Evolutionary conservation across 1,140 invertebrate genomes (phyloP).

Genomic region (Halotydeus destructor): DNA sequence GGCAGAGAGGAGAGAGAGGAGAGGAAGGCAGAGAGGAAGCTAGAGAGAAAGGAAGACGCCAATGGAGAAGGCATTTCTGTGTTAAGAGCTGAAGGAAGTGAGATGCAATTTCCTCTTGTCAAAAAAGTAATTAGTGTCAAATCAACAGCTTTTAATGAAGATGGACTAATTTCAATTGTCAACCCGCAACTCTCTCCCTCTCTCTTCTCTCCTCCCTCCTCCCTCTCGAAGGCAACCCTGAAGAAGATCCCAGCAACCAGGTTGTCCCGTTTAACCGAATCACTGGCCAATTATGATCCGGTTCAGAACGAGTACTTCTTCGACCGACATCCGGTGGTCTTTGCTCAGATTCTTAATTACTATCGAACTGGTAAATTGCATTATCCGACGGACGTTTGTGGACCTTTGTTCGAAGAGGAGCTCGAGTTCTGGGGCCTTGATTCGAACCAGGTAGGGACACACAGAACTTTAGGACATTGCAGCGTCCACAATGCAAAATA

Average conservation of each 20-base stretch:
- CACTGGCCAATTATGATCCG: slow-evolving; percentile 67
- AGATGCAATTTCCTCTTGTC: no score
- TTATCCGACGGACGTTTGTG: slow-evolving; percentile 93
- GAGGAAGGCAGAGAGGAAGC: no score
- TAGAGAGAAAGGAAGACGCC: no score
- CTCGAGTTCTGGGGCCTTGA: slow-evolving; percentile 89
- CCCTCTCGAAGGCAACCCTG: slow-evolving; percentile 31
- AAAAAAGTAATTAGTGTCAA: no score
- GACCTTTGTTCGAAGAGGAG: slow-evolving; percentile 83
- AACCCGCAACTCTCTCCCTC: no score
- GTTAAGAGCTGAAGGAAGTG: no score
- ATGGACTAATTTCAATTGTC: no score
- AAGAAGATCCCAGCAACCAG: slow-evolving; percentile 72
- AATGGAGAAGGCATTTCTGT: no score
- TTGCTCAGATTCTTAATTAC: slow-evolving; percentile 56
- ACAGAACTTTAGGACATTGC: neutral
- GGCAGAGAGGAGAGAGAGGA: no score
- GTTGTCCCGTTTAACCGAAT: slow-evolving; percentile 55
- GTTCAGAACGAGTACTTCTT: slow-evolving; percentile 67
- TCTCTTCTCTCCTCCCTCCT: no score
- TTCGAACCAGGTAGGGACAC: slow-evolving; percentile 36
- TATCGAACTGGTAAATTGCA: slow-evolving; percentile 90
- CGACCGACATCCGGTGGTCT: slow-evolving; percentile 54
- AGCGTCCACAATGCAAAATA: no score
- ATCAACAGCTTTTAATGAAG: no score